Percentiles rank a stretch among this genome's conserved stretches.
These are phyloP conservation scores for Unio pictorum DNA, from an alignment of 2,888 invertebrate genomes.

Conservation along the genomic window DNA sequence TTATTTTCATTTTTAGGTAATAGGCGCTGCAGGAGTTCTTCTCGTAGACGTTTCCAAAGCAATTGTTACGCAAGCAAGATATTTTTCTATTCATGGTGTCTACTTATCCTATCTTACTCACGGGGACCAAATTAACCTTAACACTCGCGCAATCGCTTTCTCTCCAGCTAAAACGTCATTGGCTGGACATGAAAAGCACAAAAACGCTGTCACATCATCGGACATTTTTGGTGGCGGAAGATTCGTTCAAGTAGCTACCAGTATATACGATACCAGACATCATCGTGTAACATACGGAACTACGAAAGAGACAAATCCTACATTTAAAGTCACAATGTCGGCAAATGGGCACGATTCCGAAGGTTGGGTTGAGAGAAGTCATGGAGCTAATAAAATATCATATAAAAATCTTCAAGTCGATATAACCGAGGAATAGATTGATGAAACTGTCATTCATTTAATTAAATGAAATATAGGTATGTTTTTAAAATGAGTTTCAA, in stretches of 20 bases:
- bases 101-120: conserved; percentile 44
- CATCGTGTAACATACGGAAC: conserved; percentile 36
- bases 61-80: conserved; percentile 4
- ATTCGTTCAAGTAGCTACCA: conserved; percentile 43
- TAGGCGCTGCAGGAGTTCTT: conserved; percentile 43
- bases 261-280: conserved; percentile 42
- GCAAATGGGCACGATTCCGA: conserved; percentile 25
- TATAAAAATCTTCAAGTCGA: conserved; percentile 41
- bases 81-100: conserved; percentile 37
- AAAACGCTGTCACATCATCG: conserved; percentile 33
- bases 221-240: conserved; percentile 43
- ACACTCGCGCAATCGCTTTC: conserved; percentile 33
- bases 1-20: conserved; percentile 26
- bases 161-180: conserved; percentile 32
- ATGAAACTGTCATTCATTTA: no score
- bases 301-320: conserved; percentile 37
- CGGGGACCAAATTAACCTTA: conserved; percentile 42
- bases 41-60: conserved; percentile 39
- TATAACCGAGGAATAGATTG: conserved; percentile 7
- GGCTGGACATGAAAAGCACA: conserved; percentile 40
- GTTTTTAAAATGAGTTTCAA: no score
- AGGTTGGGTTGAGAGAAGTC: conserved; percentile 40
- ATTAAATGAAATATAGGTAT: no score
- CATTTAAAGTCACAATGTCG: conserved; percentile 40
- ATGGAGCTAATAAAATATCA: conserved; percentile 37